Conservation (phyloP, 2,113 vertebrate genomes). For the Amblyornis subalaris region DNA sequence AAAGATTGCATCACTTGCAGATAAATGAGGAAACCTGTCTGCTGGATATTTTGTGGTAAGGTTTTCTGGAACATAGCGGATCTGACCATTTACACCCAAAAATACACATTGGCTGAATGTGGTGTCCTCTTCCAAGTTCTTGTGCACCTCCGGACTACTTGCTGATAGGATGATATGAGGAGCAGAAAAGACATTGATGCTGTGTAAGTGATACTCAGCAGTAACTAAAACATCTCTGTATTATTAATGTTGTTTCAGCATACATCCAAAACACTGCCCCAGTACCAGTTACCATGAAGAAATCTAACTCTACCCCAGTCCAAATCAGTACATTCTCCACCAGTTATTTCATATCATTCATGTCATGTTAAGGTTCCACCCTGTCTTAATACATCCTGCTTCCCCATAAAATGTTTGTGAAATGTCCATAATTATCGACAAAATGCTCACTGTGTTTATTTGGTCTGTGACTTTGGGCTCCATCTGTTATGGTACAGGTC, state of each 20-base stretch:
- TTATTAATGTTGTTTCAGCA: not conserved
- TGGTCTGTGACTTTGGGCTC: not conserved
- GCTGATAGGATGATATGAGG: not conserved
- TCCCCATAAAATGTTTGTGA: not conserved
- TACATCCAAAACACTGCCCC: not conserved
- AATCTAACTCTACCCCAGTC: not conserved
- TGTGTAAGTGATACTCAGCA: not conserved
- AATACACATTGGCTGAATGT: not conserved
- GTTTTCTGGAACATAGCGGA: not conserved
- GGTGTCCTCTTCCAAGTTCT: fast-evolving
- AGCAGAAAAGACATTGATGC: not conserved
- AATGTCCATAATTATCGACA: not conserved
- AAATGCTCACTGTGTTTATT: not conserved
- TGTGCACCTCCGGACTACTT: not conserved
- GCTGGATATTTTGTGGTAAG: not conserved
- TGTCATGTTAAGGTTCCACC: not conserved
- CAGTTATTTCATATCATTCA: not conserved
- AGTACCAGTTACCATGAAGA: not conserved
- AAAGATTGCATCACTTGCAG: not conserved
- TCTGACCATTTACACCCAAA: not conserved
- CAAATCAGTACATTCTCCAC: not conserved
- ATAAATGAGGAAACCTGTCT: not conserved
- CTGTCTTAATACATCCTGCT: not conserved
- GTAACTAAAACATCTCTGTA: not conserved
- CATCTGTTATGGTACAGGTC: not conserved